A percentile compares a stretch with the other conserved stretches of the same genome.
Conservation (phyloP, 2,888 invertebrate species). For the Mythimna vitellina region DNA sequence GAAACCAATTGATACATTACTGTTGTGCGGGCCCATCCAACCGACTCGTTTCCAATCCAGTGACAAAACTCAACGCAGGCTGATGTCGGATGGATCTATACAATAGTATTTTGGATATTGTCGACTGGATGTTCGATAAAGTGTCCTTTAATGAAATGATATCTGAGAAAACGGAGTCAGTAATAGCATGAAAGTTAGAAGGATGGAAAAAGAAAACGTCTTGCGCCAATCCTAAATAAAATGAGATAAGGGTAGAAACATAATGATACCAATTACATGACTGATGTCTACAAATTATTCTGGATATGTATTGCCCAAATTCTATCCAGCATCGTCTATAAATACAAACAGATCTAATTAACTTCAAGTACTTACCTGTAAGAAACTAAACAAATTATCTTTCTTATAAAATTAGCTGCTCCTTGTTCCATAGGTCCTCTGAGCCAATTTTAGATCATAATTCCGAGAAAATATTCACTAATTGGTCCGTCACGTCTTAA, state of each 20-base stretch:
- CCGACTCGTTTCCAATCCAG: constrained; percentile 61
- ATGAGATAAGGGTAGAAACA: not conserved
- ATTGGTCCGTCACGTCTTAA: constrained; percentile 21
- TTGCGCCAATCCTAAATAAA: not conserved
- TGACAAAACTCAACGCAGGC: constrained; percentile 52
- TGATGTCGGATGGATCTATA: constrained; percentile 33
- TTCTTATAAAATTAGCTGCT: constrained; percentile 20
- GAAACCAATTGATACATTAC: constrained; percentile 57
- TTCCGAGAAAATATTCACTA: constrained; percentile 18
- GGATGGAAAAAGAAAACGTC: not conserved
- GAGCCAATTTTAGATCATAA: constrained; percentile 7
- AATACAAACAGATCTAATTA: not conserved
- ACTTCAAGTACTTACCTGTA: constrained; percentile 1
- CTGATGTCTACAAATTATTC: no score
- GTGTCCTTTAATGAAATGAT: constrained; percentile 8
- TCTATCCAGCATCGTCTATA: not conserved
- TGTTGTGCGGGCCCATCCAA: constrained; percentile 61
- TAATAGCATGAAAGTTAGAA: not conserved
- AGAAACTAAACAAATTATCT: constrained; percentile 9
- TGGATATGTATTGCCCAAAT: no score
- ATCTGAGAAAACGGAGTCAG: not conserved
- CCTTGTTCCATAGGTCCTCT: constrained; percentile 10
- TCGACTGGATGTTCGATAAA: constrained; percentile 20
- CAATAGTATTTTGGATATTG: constrained; percentile 29
- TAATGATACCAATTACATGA: not conserved